Base-by-base conservation (phyloP, 2,113 vertebrate genomes). In the Macquaria australasica region DNA sequence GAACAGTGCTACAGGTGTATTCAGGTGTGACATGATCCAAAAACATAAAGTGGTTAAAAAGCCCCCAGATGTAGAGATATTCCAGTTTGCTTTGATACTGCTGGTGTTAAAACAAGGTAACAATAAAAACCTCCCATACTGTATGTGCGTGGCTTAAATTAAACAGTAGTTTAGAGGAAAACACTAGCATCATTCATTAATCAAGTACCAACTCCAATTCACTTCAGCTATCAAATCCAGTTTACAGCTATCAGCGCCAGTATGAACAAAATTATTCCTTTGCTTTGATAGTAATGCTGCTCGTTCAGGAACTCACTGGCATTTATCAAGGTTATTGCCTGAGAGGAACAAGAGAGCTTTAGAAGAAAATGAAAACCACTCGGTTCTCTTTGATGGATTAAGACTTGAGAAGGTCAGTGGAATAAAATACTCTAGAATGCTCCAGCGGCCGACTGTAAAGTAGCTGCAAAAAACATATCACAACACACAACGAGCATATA, bases 331-430 rank as follows among this genome's bases (percentile, higher is more conserved):
- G 73, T 70, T 77, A 31, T 18, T 84, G 68, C 68, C 62, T 69
- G 53, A 50, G 68, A 78, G 60, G 53, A 77, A 69, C 34, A 67
- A 41, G 9, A 11, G 37, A 59, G 62, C n/a, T 21, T 7, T 23
- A 60, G 78, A 60, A 31, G 2, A 8, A 75, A 87, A 78, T 71
- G 64, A 75, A 84, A 85, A 56, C 45, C 60, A 18, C 37, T 78
- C 10, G 1, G 10, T 55, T 73, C 58, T 80, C 39, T 83, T 59
- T 68, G 77, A 69, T 63, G 12, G 60, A 25, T 68, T 73, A 81
- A 73, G 37, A 59, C 66, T 50, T 88, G 43, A 53, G 23, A 43
- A 43, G 9, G 20, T 75, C 43, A 60, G 16, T 5, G 41, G 0
- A 67, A 71, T 60, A 3, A 45, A 75, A 80, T 53, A 68, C 20